Base-by-base conservation (phyloP, 2,113 vertebrate genomes). In the Grammomys dolichurus region DNA sequence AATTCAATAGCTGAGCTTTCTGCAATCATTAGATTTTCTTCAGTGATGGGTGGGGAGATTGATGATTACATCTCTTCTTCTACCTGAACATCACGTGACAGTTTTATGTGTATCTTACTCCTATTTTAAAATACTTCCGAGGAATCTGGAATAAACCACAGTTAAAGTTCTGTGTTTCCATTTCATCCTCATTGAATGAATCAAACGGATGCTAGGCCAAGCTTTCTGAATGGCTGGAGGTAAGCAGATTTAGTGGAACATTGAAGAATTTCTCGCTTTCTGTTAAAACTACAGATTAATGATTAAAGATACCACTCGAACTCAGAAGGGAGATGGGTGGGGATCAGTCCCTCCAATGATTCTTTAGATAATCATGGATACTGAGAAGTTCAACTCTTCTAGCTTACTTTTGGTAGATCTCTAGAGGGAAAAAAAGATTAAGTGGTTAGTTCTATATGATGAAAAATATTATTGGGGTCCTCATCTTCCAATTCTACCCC, bases 351-450 rank as follows among this genome's bases (percentile, higher is more conserved):
- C 75, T 70, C 70, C 24, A 92, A 58, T 12, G 4, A 19, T 48
- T 82, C 43, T 95, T 92, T 67, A 97, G 67, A 77, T 73, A 76
- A 43, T 73, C n/a, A 48, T 26, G 31, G 43, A 73, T 82, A 51
- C 28, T 56, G 11, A 88, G 36, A 93, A 46, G 76, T 36, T 78
- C 54, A 28, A 48, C n/a, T 56, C 56, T 75, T 33, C 80, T 40
- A 40, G 75, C 72, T 17, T 63, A 33, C 46, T 43, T 56, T 40
- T 33, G 43, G 73, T 12, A 84, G 70, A 80, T 63, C 81, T 92
- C 88, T 12, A 36, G 26, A 46, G 7, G 7, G 28, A 72, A 51
- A 87, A 87, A 67, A 87, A 54, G 75, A 82, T 12, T 60, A 46
- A 84, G 43, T 36, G 28, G n/a, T 86, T 93, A 72, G 88, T 91